Evolutionary conservation across 2,797 vertebrate species (phyloP).

Genomic region (Onychomys arenicola): DNA sequence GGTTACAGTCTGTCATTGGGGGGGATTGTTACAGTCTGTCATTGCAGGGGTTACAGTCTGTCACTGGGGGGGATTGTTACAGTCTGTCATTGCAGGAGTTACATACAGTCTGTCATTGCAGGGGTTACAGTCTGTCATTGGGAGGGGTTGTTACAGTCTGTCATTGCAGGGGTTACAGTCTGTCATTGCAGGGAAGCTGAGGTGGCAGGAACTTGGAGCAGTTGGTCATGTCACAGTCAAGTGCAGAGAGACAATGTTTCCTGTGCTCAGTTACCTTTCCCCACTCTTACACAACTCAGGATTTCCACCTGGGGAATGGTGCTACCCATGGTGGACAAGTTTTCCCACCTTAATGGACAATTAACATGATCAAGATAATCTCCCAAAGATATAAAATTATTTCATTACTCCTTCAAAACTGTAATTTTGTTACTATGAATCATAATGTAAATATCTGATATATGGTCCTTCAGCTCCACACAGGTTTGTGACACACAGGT

Average conservation of each 20-base stretch:
- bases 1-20: too few species aligned
- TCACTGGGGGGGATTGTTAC: too few species aligned
- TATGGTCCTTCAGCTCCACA: neutral
- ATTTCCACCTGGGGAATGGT: neutral
- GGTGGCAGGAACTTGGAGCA: neutral
- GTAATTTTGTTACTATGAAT: neutral
- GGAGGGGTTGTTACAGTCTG: neutral
- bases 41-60: too few species aligned
- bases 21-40: too few species aligned
- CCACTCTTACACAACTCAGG: neutral
- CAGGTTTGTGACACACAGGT: neutral
- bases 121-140: too few species aligned
- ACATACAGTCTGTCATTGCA: too few species aligned
- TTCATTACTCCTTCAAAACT: neutral
- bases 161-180: neutral
- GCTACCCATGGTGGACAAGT: too few species aligned
- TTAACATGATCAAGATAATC: neutral
- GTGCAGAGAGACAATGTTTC: neutral
- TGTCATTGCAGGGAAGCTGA: too few species aligned
- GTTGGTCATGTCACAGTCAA: neutral
- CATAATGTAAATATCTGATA: neutral
- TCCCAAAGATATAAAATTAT: neutral
- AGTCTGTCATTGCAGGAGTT: neutral
- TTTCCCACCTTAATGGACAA: neutral
- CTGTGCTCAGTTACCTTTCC: neutral